phyloP scores from a whole-genome alignment of 2,797 vertebrate species.

The Salmo trutta region DNA sequence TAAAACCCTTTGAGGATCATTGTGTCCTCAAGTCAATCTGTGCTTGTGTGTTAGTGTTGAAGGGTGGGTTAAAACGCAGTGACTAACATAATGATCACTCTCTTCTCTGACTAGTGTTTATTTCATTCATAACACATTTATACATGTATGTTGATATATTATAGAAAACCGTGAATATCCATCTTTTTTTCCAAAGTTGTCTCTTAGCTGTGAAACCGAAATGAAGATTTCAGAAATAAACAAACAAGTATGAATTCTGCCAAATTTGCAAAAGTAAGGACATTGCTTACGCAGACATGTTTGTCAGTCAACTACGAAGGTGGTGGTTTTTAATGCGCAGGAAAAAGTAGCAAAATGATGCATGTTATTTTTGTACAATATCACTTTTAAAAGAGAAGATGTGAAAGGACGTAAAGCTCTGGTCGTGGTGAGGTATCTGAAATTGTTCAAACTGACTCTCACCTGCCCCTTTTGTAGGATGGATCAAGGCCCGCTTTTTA shows the following conservation, averaged over 20 bases:
- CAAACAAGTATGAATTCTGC: slow-evolving; percentile 63
- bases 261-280: slow-evolving; percentile 63
- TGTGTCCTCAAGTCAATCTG: slow-evolving; percentile 68
- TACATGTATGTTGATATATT: slow-evolving; percentile 52
- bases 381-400: slow-evolving; percentile 62
- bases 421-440: slow-evolving; percentile 55
- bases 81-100: slow-evolving; percentile 70
- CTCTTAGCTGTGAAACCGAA: slow-evolving; percentile 65
- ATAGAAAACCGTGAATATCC: slow-evolving; percentile 48
- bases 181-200: slow-evolving; percentile 55
- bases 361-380: slow-evolving; percentile 76
- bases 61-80: slow-evolving; percentile 64
- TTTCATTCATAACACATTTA: slow-evolving; percentile 66
- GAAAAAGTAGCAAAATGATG: slow-evolving; percentile 68
- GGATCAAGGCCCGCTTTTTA: slow-evolving; percentile 42
- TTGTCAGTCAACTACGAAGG: slow-evolving; percentile 58
- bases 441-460: slow-evolving; percentile 39
- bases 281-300: slow-evolving; percentile 54
- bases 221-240: slow-evolving; percentile 61
- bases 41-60: slow-evolving; percentile 73
- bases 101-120: slow-evolving; percentile 65
- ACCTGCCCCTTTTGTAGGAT: slow-evolving; percentile 40
- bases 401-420: slow-evolving; percentile 47
- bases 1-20: slow-evolving; percentile 66
- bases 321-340: slow-evolving; percentile 69